Conservation (phyloP, 92 coral and sea anemone genomes). For the Ricordea florida region DNA sequence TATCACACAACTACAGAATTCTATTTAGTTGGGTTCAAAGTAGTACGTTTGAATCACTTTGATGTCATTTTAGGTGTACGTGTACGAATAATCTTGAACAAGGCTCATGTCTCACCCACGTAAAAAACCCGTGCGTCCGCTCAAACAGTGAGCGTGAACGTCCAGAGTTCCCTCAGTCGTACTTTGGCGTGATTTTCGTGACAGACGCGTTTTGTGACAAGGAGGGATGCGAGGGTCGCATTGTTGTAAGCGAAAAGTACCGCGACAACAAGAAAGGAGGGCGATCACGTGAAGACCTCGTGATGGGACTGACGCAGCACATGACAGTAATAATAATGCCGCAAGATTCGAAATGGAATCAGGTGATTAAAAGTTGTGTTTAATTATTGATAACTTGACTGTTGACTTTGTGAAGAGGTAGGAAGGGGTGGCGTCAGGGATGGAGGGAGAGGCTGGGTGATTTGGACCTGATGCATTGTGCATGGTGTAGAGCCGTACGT, state of each 20-base stretch:
- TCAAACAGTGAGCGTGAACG: conserved; percentile 24
- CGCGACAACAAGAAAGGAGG: conserved; percentile 36
- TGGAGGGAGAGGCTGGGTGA: no score
- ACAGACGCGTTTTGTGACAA: conserved; percentile 54
- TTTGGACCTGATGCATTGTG: no score
- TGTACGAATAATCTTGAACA: not conserved
- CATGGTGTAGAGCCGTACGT: no score
- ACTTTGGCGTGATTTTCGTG: conserved; percentile 56
- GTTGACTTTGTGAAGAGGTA: no score
- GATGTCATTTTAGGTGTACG: not conserved
- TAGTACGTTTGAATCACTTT: no score
- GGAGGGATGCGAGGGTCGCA: conserved; percentile 39
- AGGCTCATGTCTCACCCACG: not conserved
- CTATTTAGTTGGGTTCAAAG: no score
- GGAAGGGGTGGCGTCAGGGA: no score
- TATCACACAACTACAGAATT: no score
- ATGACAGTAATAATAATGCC: conserved; percentile 49
- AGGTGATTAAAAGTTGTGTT: not conserved
- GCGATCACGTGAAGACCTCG: conserved; percentile 61
- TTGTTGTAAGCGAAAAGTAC: conserved; percentile 60
- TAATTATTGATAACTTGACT: no score
- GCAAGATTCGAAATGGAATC: conserved; percentile 11
- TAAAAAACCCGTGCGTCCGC: conserved; percentile 27
- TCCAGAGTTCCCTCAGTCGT: conserved; percentile 46
- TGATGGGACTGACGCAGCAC: conserved; percentile 49